Base-by-base conservation (phyloP, 35 echinoderm and acorn worm species). In the Apostichopus japonicus region DNA sequence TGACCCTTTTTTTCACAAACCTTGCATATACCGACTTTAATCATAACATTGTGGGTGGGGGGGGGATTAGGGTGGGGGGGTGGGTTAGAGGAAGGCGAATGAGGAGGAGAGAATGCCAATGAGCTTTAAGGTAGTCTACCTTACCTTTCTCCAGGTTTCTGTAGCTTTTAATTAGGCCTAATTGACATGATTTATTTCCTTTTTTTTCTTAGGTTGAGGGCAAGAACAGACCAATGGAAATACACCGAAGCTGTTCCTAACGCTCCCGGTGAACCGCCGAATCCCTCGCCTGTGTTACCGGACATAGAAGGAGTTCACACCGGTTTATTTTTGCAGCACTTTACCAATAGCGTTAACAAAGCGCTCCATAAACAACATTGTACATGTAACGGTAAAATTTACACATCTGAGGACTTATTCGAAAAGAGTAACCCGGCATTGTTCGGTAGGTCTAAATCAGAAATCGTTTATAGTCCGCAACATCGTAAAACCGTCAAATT, bases 331-430 rank as follows among this genome's bases (percentile, higher is more conserved):
- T 91, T 98, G 6, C 96, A 98, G 22, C 90, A 93, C 10, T 94
- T 98, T 33, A 96, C 96, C 51, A 98, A 98, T 78, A 98, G 96
- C 80, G 91, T 98, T 54, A 98, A 94, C 77, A 90, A 87, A 1
- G 96, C 96, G 3, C 90, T 98, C 25, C 96, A 95, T 72, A 98
- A 98, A 71, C 92, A 98, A 88, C 72, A 90, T 58, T 94, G 90
- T 33, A 93, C 90, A 19, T 95, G 96, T 65, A 90, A 92, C 11
- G 92, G 96, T 21, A 98, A 94, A 55, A 54, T 78, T 14, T 95
- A 95, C 78, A 87, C 95, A 7, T 90, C 96, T 3, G 79, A 95
- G 0, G 96, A 98, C 80, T 91, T 98, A 14, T 90, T 80, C 33
- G 84, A 94, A 3, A 93, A 91, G 27, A 95, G 94, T 80, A 98